Evolutionary conservation across 2,797 vertebrate genomes (phyloP).

Genomic region (Anabas testudineus): DNA sequence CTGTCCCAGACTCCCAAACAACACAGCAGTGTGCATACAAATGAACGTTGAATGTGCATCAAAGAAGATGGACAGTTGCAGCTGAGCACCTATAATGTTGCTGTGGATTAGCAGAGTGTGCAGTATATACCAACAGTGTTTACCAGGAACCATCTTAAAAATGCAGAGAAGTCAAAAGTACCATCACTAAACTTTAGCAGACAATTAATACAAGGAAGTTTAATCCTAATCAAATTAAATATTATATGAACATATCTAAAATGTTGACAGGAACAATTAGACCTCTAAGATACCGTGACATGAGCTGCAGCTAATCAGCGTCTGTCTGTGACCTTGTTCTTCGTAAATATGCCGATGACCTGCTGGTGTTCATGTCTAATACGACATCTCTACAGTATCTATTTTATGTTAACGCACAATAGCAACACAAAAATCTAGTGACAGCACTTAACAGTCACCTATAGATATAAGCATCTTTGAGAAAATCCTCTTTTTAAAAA

Average conservation of each 20-base stretch:
- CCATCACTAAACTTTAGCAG: constrained; percentile 8
- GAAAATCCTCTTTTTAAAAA: too few species aligned
- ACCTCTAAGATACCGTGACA: not conserved
- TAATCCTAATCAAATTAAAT: not conserved
- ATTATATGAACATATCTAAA: not conserved
- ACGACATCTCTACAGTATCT: too few species aligned
- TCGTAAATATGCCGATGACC: not conserved
- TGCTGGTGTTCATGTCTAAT: not conserved
- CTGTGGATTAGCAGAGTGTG: constrained; percentile 2
- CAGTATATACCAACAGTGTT: constrained; percentile 37
- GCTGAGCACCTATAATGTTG: constrained; percentile 34
- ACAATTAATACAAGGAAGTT: not conserved
- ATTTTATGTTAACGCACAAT: too few species aligned
- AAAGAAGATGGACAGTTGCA: constrained; percentile 54
- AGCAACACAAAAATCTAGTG: too few species aligned
- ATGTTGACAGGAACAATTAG: not conserved
- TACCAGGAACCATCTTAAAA: constrained; percentile 18
- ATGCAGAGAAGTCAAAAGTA: constrained; percentile 17
- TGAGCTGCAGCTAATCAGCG: not conserved
- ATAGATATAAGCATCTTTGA: too few species aligned
- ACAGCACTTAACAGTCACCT: too few species aligned
- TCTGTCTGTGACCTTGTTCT: not conserved
- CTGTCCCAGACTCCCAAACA: constrained; percentile 57
- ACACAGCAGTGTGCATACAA: constrained; percentile 29
- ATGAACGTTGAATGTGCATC: constrained; percentile 28